Evolutionary conservation across 2,113 vertebrate species (phyloP).

Genomic region (Anguilla japonica): DNA sequence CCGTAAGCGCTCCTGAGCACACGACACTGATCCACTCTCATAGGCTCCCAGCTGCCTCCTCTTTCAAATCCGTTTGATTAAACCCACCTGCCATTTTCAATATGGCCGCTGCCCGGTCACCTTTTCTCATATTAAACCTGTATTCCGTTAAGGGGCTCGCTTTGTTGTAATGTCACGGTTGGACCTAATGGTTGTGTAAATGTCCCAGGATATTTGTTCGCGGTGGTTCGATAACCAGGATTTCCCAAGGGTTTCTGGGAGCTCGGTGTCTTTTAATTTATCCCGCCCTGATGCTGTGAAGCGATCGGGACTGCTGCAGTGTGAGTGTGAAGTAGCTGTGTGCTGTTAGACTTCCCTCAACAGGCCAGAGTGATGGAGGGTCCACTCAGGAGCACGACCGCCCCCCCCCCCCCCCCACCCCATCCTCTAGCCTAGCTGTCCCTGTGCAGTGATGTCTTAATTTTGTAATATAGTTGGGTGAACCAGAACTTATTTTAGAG

Average conservation of each 20-base stretch:
- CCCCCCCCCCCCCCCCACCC: not conserved
- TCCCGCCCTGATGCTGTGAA: not conserved
- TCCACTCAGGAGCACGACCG: not conserved
- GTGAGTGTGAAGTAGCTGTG: not conserved
- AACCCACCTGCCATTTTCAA: no score
- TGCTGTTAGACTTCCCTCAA: not conserved
- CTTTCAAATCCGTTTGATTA: not conserved
- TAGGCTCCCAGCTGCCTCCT: not conserved
- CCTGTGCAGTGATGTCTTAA: not conserved
- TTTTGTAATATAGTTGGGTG: not conserved
- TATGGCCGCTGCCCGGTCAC: not conserved
- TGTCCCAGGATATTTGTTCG: not conserved
- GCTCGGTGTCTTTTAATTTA: not conserved
- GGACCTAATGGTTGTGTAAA: not conserved
- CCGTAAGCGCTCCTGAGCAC: constrained; percentile 70
- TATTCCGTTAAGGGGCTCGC: not conserved
- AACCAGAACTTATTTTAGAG: no score
- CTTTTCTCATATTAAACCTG: not conserved
- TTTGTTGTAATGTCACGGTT: not conserved
- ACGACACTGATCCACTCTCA: not conserved
- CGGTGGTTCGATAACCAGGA: no score
- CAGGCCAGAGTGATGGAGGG: not conserved
- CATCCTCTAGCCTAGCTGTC: not conserved
- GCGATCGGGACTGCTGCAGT: not conserved
- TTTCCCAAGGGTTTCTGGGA: not conserved